These are phyloP conservation scores for Sinhomidia bicolor DNA, from an alignment of 2,888 invertebrate species.

Conservation along the genomic window DNA sequence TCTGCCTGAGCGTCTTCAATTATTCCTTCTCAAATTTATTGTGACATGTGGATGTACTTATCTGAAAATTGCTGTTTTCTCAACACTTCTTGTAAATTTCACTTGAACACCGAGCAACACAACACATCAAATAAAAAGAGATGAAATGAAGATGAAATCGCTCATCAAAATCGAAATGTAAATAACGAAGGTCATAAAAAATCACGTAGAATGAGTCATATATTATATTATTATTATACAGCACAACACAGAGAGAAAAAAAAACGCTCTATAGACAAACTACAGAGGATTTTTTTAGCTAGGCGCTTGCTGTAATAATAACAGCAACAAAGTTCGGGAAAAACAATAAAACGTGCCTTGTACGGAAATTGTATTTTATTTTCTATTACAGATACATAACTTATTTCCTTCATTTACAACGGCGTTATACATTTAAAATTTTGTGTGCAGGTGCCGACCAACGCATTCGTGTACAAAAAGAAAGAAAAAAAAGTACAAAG, in stretches of 20 bases:
- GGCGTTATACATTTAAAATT: not conserved
- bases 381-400: not conserved
- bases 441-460: not conserved
- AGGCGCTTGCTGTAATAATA: no score
- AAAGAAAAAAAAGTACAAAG: not conserved
- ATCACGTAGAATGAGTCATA: not conserved
- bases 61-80: slow-evolving; percentile 59
- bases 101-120: slow-evolving; percentile 16
- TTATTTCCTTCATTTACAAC: not conserved
- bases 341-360: slow-evolving; percentile 47
- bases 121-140: not conserved
- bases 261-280: not conserved
- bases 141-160: slow-evolving; percentile 1
- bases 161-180: slow-evolving; percentile 51
- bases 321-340: slow-evolving; percentile 16
- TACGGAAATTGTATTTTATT: slow-evolving; percentile 13
- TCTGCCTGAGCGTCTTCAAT: slow-evolving; percentile 15
- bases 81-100: slow-evolving; percentile 62
- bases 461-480: not conserved
- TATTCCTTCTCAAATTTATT: slow-evolving; percentile 49
- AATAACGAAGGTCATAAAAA: slow-evolving; percentile 28
- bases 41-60: slow-evolving; percentile 57
- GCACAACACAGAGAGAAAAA: not conserved
- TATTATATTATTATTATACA: slow-evolving; percentile 15
- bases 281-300: slow-evolving; percentile 22